Base-by-base conservation (phyloP, 2,113 vertebrate genomes). In the Daubentonia madagascariensis region DNA sequence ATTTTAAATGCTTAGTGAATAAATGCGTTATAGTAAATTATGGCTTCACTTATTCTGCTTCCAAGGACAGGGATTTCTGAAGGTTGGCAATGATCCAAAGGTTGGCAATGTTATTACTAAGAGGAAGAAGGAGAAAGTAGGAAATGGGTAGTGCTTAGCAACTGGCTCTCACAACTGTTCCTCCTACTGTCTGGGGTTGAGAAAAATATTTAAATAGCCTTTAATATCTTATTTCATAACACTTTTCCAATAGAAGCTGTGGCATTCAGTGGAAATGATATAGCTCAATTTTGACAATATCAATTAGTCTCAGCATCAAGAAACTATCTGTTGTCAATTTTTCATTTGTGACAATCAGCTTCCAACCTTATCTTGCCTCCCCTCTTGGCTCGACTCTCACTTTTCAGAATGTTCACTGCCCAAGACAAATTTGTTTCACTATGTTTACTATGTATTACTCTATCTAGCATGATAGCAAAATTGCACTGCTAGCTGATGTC, bases 91-190 rank as follows among this genome's bases (percentile, higher is more conserved):
- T 54, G 61, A 94, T 68, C 79, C 61, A 84, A 93, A 92, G 32
- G 63, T 35, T 40, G 30, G 70, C 18, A 1, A 72, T 76, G 25
- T 3, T 81, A 48, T 73, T 78, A 84, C 92, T 70, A 87, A 96
- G 65, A 67, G 30, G 20, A 72, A 65, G 83, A 94, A 91, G 43
- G 52, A 50, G 48, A 88, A 88, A 92, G 65, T 80, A 95, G 90
- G 37, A 97, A 96, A 92, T n/a, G 28, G 37, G 48, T n/a, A n/a
- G 54, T 67, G 48, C 75, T 90, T 92, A 89, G 86, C 57, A 97
- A 88, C 85, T 78, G 78, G 68, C 67, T 91, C 61, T 93, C 52
- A n/a, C n/a, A 50, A 91, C 28, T 28, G 30, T 91, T 92, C 57
- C 32, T 97, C 22, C 48, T 81, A 35, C 86, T 97, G 75, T 52